Evolutionary conservation across 1,140 invertebrate species (phyloP).

Genomic region (Anthonomus grandis): DNA sequence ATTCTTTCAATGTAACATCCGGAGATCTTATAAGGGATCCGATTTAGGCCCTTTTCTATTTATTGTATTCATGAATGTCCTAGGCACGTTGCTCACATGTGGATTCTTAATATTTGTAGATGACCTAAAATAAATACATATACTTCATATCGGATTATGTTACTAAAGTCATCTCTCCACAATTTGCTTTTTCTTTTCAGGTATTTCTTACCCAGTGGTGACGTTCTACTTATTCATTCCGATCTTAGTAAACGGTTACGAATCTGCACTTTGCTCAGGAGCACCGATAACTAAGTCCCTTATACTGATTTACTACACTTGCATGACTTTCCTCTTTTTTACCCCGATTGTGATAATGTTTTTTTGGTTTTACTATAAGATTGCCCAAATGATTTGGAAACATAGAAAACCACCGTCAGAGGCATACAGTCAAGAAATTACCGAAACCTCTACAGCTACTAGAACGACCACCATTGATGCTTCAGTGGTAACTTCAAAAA

Average conservation of each 20-base stretch:
- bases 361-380: slow-evolving; percentile 53
- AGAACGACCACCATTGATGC: background rate
- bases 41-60: too few relatives aligned
- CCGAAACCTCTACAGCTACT: slow-evolving; percentile 24
- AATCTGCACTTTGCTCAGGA: slow-evolving; percentile 16
- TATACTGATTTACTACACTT: slow-evolving; percentile 46
- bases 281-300: slow-evolving; percentile 37
- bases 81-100: too few relatives aligned
- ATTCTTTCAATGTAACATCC: too few relatives aligned
- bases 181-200: slow-evolving; percentile 31
- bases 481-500: slow-evolving; percentile 10
- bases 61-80: too few relatives aligned
- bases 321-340: slow-evolving; percentile 53
- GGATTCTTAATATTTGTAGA: too few relatives aligned
- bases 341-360: slow-evolving; percentile 53
- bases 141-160: too few relatives aligned
- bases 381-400: slow-evolving; percentile 53
- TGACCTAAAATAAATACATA: too few relatives aligned
- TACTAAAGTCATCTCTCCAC: too few relatives aligned
- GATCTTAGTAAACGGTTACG: slow-evolving; percentile 22
- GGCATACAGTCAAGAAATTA: slow-evolving; percentile 21
- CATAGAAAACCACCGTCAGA: slow-evolving; percentile 38
- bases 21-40: too few relatives aligned
- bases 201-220: slow-evolving; percentile 38
- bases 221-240: slow-evolving; percentile 31